These are phyloP conservation scores for Leucophenga varia DNA, from an alignment of 1,140 invertebrate species.

Conservation along the genomic window DNA sequence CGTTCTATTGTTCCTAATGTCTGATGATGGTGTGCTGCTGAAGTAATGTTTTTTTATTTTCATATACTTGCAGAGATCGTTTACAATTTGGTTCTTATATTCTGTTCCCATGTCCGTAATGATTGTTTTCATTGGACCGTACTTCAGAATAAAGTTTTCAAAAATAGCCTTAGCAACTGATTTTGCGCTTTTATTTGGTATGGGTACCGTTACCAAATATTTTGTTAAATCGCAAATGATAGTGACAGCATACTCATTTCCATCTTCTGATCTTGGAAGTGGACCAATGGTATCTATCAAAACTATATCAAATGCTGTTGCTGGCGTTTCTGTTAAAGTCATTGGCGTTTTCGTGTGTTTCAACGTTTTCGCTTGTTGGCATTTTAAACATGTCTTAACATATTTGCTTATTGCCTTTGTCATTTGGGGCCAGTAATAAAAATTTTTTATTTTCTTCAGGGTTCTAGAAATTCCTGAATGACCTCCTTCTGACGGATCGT, in stretches of 20 bases:
- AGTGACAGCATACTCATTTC: slow-evolving; percentile 10
- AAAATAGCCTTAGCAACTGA: slow-evolving; percentile 16
- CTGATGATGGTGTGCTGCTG: too few relatives aligned
- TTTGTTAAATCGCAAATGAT: slow-evolving; percentile 14
- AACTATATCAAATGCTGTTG: background rate
- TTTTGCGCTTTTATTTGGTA: slow-evolving; percentile 10
- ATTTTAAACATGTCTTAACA: background rate
- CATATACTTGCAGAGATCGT: too few relatives aligned
- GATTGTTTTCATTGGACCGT: background rate
- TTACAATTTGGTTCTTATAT: too few relatives aligned
- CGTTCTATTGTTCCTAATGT: too few relatives aligned
- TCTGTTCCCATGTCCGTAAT: too few relatives aligned
- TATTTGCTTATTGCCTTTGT: background rate
- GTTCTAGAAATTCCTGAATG: background rate
- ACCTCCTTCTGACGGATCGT: background rate
- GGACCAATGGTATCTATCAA: slow-evolving; percentile 4
- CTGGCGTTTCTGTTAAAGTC: background rate
- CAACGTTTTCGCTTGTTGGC: background rate
- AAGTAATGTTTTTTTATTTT: background rate
- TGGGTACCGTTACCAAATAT: slow-evolving; percentile 10
- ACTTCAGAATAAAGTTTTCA: background rate
- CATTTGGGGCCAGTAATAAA: background rate
- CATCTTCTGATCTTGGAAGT: background rate
- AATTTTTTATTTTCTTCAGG: background rate
- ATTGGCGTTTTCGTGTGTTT: background rate